Conservation (phyloP, 2,888 invertebrate species). For the Callosobruchus maculatus region DNA sequence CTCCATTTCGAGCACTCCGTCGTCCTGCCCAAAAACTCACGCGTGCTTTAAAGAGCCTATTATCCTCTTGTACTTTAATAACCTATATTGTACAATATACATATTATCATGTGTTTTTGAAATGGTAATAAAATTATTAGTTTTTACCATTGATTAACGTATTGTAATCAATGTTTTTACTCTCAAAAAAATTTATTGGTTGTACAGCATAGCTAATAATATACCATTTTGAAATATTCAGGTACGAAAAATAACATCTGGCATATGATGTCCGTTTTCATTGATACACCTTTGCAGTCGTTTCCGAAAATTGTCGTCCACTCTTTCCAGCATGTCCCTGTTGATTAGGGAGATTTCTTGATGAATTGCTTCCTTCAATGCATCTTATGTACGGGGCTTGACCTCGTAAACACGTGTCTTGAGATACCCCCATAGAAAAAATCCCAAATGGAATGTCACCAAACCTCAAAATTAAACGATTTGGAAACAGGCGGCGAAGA, state of each 20-base stretch:
- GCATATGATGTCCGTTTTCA: constrained; percentile 9
- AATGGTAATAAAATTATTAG: constrained; percentile 5
- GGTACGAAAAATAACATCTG: constrained; percentile 7
- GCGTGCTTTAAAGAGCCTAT: too few species aligned
- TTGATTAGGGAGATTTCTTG: constrained; percentile 8
- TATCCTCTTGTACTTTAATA: too few species aligned
- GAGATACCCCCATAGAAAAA: too few species aligned
- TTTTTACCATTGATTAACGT: constrained; percentile 1
- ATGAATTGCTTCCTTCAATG: constrained; percentile 10
- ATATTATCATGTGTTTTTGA: constrained; percentile 5
- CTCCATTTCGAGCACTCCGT: too few species aligned
- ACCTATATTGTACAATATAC: too few species aligned
- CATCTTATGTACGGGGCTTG: too few species aligned
- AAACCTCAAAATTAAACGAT: constrained; percentile 5
- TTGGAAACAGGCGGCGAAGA: constrained; percentile 7
- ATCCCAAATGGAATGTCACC: constrained; percentile 6
- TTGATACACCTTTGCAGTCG: constrained; percentile 12
- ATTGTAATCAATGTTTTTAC: neutral
- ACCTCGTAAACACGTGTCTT: constrained; percentile 7
- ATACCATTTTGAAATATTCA: constrained; percentile 6
- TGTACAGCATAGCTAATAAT: constrained; percentile 1
- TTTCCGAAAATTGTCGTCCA: constrained; percentile 9
- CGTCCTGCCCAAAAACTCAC: too few species aligned
- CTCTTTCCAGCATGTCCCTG: constrained; percentile 11
- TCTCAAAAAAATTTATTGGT: neutral